Conservation (phyloP, 2,888 invertebrate genomes). For the Petrolisthes manimaculis region DNA sequence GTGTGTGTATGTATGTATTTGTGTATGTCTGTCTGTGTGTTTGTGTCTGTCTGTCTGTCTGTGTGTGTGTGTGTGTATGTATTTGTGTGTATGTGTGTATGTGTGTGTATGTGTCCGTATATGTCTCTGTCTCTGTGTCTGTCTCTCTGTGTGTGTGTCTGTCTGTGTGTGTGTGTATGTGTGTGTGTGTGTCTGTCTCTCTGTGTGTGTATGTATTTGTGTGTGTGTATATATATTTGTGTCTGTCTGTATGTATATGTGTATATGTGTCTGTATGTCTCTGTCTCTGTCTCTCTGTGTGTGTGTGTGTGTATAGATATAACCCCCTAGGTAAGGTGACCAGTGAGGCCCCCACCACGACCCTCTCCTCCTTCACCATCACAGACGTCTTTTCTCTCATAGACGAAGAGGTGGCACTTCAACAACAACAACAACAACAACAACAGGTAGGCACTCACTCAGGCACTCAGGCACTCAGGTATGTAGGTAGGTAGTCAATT, state of each 20-base stretch:
- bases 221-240: slow-evolving; percentile 21
- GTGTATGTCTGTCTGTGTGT: background rate
- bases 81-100: no score
- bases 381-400: slow-evolving; percentile 54
- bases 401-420: slow-evolving; percentile 37
- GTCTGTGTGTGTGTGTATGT: slow-evolving; percentile 4
- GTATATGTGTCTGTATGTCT: background rate
- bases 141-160: background rate
- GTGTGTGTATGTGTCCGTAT: no score
- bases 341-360: slow-evolving; percentile 54
- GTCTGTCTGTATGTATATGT: slow-evolving; percentile 22
- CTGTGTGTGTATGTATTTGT: slow-evolving; percentile 22
- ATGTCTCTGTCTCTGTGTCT: background rate
- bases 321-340: slow-evolving; percentile 57
- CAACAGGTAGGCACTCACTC: no score
- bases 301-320: slow-evolving; percentile 34
- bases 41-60: background rate
- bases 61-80: background rate
- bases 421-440: slow-evolving; percentile 17
- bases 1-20: background rate
- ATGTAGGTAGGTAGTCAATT: no score
- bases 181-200: slow-evolving; percentile 13
- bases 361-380: slow-evolving; percentile 52
- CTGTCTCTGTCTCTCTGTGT: slow-evolving; percentile 17
- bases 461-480: background rate